Base-by-base conservation (phyloP, 1,140 invertebrate species). In the Zaprionus capensis region DNA sequence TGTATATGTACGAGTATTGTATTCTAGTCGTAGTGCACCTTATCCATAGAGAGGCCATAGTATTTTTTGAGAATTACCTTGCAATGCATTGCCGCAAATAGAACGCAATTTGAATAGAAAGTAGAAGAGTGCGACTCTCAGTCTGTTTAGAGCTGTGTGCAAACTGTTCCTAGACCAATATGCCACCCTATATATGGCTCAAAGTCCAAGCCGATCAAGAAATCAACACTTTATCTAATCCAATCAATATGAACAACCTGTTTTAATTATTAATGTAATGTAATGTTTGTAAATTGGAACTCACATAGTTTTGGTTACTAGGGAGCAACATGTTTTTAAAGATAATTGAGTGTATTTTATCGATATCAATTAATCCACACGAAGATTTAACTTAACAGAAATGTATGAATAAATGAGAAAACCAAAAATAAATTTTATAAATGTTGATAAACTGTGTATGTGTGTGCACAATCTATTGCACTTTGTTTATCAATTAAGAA, bases 121-220 rank as follows among this genome's bases (percentile, higher is more conserved):
- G 51, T 63, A 75, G 53, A 58, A 34, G 5, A 34, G 31, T 7
- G 24, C 5, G 20, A 66, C 28, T 41, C 5, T 12, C 71, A 79
- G 80, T 76, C 80, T 79, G 66, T 73, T 55, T 76, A 65, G 72
- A 80, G 56, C 63, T 59, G 31, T 34, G 31, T 34, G 69, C 66
- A 63, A 77, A 80, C 77, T 84, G 78, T 88, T 90, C 75, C 81
- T 90, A 88, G 85, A 88, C 84, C 85, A 88, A 90, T 82, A 87
- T 72, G 69, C 80, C 70, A 59, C 22, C 17, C 46, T 66, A 57
- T 55, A 57, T 64, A 64, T 56, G 72, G 75, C 79, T 74, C 73
- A 77, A 69, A 86, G 83, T 81, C 57, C 61, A 65, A 28, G 12
- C 12, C 57, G 66, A 26, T 53, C 49, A 20, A 31, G 7, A 22